phyloP scores from a whole-genome alignment of 1,140 invertebrate species.

The Panulirus ornatus region DNA sequence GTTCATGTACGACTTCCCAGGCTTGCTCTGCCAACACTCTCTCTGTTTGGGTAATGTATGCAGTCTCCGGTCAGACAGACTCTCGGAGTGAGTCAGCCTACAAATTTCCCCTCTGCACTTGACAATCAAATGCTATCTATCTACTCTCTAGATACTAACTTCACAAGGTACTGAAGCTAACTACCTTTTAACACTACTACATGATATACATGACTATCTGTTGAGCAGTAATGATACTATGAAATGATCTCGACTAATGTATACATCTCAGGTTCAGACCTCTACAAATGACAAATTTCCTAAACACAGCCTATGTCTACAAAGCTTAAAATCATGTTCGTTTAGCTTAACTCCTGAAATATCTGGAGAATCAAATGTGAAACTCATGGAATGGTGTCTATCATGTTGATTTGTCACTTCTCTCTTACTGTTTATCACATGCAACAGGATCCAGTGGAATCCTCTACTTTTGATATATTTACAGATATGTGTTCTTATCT shows the following conservation, averaged over 20 bases:
- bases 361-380: background rate
- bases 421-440: too few species aligned
- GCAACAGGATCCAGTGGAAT: too few species aligned
- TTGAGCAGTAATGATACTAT: background rate
- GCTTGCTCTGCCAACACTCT: slow-evolving; percentile 70
- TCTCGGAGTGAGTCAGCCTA: slow-evolving; percentile 18
- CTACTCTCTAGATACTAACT: background rate
- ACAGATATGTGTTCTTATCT: background rate
- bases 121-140: background rate
- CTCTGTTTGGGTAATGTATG: slow-evolving; percentile 61
- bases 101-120: background rate
- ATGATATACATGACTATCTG: background rate
- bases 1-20: slow-evolving; percentile 68
- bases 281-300: background rate
- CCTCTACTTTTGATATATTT: background rate
- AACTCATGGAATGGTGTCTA: too few species aligned
- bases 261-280: background rate
- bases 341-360: background rate
- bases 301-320: background rate
- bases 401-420: too few species aligned
- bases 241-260: background rate
- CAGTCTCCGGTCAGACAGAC: slow-evolving; percentile 17
- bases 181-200: background rate
- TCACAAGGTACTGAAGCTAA: background rate
- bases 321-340: background rate